phyloP scores from a whole-genome alignment of 2,888 invertebrate species.

The Phania funesta region DNA sequence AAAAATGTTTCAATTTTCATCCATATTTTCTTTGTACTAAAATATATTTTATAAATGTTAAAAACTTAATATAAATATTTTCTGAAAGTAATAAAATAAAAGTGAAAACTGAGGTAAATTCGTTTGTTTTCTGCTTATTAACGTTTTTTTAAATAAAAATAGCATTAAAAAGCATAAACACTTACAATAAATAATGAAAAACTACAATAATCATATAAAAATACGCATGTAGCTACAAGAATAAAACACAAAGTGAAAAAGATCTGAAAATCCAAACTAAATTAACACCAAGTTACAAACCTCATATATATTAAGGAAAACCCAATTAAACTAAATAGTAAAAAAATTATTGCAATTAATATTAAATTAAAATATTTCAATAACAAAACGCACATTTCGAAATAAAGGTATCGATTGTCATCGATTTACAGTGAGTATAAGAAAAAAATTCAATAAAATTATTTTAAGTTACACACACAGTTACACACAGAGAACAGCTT shows the following conservation, averaged over 20 bases:
- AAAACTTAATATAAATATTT: no score
- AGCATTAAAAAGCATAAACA: constrained; percentile 44
- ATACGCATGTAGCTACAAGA: background rate
- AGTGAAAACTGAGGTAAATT: no score
- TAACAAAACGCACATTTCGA: constrained; percentile 17
- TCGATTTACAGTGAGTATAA: constrained; percentile 66
- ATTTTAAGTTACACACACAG: constrained; percentile 28
- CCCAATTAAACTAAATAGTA: constrained; percentile 4
- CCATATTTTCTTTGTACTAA: no score
- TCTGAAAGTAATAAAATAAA: no score
- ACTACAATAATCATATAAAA: constrained; percentile 19
- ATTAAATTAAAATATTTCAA: constrained; percentile 27
- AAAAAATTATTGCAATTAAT: constrained; percentile 30
- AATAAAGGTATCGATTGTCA: constrained; percentile 56
- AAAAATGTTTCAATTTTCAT: no score
- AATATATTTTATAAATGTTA: no score
- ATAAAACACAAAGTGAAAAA: constrained; percentile 25
- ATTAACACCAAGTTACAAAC: constrained; percentile 51
- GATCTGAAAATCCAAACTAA: constrained; percentile 29
- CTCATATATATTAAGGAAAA: constrained; percentile 47
- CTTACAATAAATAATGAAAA: constrained; percentile 41
- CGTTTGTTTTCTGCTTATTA: no score
- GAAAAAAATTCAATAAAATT: constrained; percentile 25
- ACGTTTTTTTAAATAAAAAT: background rate
- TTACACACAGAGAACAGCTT: background rate